These are phyloP conservation scores for Phymanthus crucifer DNA, from an alignment of 92 coral and sea anemone species.

Conservation along the genomic window DNA sequence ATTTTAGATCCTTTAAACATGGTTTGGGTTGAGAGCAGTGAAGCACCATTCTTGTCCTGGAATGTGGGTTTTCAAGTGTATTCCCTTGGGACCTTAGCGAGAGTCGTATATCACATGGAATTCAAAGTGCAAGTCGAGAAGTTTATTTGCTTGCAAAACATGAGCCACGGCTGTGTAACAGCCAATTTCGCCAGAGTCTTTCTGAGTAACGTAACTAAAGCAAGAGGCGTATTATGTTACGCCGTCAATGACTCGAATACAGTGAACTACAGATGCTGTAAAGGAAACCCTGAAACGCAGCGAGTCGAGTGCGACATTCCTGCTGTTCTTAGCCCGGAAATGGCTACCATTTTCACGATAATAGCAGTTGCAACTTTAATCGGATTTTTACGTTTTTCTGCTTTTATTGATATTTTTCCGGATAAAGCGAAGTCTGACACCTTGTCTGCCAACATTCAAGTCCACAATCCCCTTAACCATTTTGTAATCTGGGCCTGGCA, in stretches of 20 bases:
- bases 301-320: slow-evolving; percentile 1
- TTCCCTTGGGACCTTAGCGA: slow-evolving; percentile 16
- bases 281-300: not conserved
- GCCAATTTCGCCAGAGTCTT: slow-evolving; percentile 13
- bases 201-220: not conserved
- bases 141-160: not conserved
- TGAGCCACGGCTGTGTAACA: slow-evolving; percentile 8
- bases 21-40: slow-evolving; percentile 26
- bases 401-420: not conserved
- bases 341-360: not conserved
- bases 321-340: too few species aligned
- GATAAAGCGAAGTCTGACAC: not conserved
- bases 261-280: slow-evolving; percentile 22
- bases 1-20: slow-evolving; percentile 26
- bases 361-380: not conserved
- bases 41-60: slow-evolving; percentile 24
- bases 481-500: not conserved
- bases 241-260: not conserved
- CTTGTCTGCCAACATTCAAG: not conserved
- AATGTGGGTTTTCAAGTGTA: slow-evolving; percentile 23
- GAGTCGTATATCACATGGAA: slow-evolving; percentile 21
- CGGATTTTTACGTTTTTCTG: slow-evolving; percentile 8
- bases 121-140: not conserved
- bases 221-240: slow-evolving; percentile 15
- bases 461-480: not conserved